Percentiles rank a stretch among this genome's conserved stretches.
Evolutionary conservation across 2,113 vertebrate species (phyloP).

Genomic region (Excalfactoria chinensis): DNA sequence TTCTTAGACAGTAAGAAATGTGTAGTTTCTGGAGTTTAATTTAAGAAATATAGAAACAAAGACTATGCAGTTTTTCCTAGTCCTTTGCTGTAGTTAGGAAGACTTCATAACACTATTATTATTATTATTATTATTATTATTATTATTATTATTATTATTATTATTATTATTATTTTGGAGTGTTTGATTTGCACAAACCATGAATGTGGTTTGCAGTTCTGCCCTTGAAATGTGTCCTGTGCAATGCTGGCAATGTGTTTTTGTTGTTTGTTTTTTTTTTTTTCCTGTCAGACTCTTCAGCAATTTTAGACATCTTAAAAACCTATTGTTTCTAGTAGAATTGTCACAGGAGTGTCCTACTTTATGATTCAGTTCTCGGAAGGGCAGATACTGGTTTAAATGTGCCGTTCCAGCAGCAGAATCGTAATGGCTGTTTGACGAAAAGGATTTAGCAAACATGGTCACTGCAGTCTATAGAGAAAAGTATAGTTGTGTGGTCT

Average conservation of each 20-base stretch:
- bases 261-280: rapidly evolving
- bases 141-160: no score
- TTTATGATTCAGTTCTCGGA: not conserved
- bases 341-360: not conserved
- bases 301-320: not conserved
- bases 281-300: constrained; percentile 11
- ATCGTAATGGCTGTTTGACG: not conserved
- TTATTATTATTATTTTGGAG: not conserved
- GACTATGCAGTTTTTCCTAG: not conserved
- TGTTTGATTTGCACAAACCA: not conserved
- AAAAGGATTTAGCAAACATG: not conserved
- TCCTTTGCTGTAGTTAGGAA: not conserved
- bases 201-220: not conserved
- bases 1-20: not conserved
- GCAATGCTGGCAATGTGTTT: not conserved
- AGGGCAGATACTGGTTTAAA: not conserved
- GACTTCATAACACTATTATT: not conserved
- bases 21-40: not conserved
- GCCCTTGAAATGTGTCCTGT: constrained; percentile 13
- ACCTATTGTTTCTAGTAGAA: not conserved
- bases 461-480: not conserved
- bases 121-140: no score
- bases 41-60: not conserved
- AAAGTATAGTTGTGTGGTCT: not conserved
- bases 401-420: not conserved